Evolutionary conservation across 2,113 vertebrate species (phyloP).

Genomic region (Poeciliopsis prolifica): DNA sequence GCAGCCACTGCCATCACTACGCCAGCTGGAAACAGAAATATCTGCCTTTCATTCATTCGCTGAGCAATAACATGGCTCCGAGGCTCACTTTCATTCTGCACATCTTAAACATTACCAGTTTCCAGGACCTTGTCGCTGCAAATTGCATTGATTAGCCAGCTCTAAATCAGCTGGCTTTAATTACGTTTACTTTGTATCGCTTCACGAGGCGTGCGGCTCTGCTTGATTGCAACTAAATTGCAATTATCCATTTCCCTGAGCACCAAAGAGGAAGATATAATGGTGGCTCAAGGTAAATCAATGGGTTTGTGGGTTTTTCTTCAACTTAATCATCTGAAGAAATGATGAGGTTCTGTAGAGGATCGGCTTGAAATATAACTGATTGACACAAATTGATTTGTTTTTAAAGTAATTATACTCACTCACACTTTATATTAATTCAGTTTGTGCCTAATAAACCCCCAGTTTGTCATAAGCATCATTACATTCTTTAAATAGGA

Average conservation of each 20-base stretch:
- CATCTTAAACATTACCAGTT: constrained; percentile 68
- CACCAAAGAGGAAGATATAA: constrained; percentile 34
- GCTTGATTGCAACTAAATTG: constrained; percentile 67
- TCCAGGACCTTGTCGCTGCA: constrained; percentile 63
- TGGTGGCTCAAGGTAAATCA: constrained; percentile 51
- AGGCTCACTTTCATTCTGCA: constrained; percentile 32
- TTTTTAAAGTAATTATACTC: neutral
- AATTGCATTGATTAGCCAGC: constrained; percentile 74
- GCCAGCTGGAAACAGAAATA: constrained; percentile 45
- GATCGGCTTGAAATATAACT: neutral
- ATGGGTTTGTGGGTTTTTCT: constrained; percentile 25
- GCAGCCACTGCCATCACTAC: constrained; percentile 33
- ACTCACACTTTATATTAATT: neutral
- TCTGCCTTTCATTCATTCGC: constrained; percentile 43
- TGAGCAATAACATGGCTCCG: constrained; percentile 48
- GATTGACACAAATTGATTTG: constrained; percentile 9
- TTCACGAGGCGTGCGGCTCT: constrained; percentile 56
- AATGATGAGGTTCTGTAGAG: constrained; percentile 36
- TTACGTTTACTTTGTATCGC: constrained; percentile 64
- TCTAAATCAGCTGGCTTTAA: constrained; percentile 75
- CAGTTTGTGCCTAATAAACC: neutral
- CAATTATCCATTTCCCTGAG: constrained; percentile 62
- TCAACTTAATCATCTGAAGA: constrained; percentile 42
- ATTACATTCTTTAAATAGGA: too few relatives aligned
- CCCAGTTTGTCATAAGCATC: neutral